Conservation (phyloP, 2,888 invertebrate genomes). For the Yponomeuta plumbellus region DNA sequence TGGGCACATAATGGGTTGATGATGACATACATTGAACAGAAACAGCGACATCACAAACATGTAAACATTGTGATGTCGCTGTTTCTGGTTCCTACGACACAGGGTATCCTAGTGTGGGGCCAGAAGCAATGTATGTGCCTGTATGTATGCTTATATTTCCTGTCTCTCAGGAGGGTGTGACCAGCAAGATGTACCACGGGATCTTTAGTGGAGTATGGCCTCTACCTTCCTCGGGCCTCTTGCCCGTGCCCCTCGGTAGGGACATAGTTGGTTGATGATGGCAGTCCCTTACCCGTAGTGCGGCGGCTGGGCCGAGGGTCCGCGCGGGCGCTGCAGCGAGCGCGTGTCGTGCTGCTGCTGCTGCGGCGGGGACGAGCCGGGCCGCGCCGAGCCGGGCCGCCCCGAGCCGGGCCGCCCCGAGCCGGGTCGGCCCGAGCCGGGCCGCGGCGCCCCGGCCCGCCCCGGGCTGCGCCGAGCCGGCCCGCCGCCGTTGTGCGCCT, state of each 20-base stretch:
- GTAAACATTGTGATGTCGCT: too few relatives aligned
- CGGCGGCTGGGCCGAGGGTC: constrained; percentile 12
- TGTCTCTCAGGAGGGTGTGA: constrained; percentile 18
- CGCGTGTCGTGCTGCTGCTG: constrained; percentile 77
- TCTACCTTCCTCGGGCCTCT: too few relatives aligned
- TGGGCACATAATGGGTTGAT: too few relatives aligned
- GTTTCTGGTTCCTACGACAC: too few relatives aligned
- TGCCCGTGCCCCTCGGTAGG: too few relatives aligned
- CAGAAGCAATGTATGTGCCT: too few relatives aligned
- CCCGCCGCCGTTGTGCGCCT: background rate
- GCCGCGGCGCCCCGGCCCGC: constrained; percentile 18
- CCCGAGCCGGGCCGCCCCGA: constrained; percentile 30
- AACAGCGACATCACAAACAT: too few relatives aligned
- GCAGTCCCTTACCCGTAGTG: constrained; percentile 50
- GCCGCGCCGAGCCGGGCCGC: constrained; percentile 19
- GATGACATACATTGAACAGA: too few relatives aligned
- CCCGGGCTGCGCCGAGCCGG: constrained; percentile 27
- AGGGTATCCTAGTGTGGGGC: too few relatives aligned
- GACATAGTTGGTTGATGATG: too few relatives aligned
- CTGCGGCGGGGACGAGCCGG: constrained; percentile 29
- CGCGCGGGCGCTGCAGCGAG: constrained; percentile 77
- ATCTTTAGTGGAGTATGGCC: too few relatives aligned
- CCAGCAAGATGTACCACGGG: constrained; percentile 84
- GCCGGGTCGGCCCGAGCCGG: constrained; percentile 18
- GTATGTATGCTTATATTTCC: too few relatives aligned